A percentile compares a stretch with the other conserved stretches of the same genome.
phyloP scores from a whole-genome alignment of 2,888 invertebrate genomes.

The Neocrepidodera transversa region DNA sequence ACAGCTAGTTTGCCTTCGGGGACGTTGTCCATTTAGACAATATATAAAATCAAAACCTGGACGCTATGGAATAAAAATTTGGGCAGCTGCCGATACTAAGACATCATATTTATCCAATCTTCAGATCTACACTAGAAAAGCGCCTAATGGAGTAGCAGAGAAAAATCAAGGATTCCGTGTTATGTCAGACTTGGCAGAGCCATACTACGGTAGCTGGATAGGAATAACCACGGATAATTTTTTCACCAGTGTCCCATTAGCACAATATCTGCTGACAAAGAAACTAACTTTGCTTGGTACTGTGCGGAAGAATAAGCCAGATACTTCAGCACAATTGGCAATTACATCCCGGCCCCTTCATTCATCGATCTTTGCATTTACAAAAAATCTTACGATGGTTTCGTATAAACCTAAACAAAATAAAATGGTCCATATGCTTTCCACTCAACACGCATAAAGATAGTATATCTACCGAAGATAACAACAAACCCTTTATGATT shows the following conservation, averaged over 20 bases:
- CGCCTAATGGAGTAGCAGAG: no score
- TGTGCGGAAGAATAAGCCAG: constrained; percentile 28
- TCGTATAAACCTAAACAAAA: constrained; percentile 31
- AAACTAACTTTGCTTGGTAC: constrained; percentile 28
- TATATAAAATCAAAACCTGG: constrained; percentile 39
- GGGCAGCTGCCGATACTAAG: constrained; percentile 35
- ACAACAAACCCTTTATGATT: no score
- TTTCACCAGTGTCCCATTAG: constrained; percentile 25
- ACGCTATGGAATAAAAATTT: constrained; percentile 38
- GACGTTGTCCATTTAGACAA: no score
- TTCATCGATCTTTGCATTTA: constrained; percentile 17
- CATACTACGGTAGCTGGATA: constrained; percentile 24
- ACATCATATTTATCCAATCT: constrained; percentile 38
- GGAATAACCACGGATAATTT: constrained; percentile 36
- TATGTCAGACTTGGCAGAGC: constrained; percentile 26
- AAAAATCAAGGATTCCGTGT: constrained; percentile 35
- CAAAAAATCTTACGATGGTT: constrained; percentile 25
- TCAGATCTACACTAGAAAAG: constrained; percentile 37
- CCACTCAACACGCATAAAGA: constrained; percentile 28
- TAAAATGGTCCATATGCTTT: constrained; percentile 29
- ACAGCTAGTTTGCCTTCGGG: constrained; percentile 32
- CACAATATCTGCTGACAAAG: constrained; percentile 18
- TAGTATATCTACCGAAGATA: background rate
- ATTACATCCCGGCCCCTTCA: constrained; percentile 3
- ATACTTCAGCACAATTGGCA: constrained; percentile 20